phyloP scores from a whole-genome alignment of 2,113 vertebrate species.

The Tupaia tana region DNA sequence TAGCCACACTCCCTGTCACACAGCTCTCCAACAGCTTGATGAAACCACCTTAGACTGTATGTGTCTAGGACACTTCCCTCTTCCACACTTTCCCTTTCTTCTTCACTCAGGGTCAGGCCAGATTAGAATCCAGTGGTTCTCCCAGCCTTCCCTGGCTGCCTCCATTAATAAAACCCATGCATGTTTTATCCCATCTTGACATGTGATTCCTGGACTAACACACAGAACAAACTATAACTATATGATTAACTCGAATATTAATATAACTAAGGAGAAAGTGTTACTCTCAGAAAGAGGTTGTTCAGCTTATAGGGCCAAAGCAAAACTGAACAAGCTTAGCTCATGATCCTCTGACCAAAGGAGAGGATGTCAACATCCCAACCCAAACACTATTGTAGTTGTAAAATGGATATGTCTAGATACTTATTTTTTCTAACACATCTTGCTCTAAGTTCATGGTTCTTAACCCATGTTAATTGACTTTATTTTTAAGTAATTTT shows the following conservation, averaged over 20 bases:
- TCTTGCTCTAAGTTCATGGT: not conserved
- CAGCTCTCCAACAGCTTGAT: not conserved
- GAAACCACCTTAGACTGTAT: not conserved
- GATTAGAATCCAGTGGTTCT: fast-evolving
- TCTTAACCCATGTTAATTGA: not conserved
- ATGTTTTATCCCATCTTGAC: not conserved
- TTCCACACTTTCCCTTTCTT: not conserved
- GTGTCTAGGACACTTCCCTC: not conserved
- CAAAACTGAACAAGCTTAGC: not conserved
- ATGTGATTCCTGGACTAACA: not conserved
- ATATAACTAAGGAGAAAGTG: not conserved
- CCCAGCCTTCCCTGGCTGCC: not conserved
- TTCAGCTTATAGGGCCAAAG: not conserved
- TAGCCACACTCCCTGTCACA: no score
- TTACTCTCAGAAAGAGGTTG: not conserved
- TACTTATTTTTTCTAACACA: not conserved
- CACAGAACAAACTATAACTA: not conserved
- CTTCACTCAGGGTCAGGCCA: not conserved
- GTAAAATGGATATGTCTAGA: not conserved
- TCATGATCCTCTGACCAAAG: not conserved
- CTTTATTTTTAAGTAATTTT: no score
- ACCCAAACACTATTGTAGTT: not conserved
- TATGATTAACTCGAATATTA: not conserved
- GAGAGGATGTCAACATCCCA: not conserved
- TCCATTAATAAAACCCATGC: not conserved